phyloP scores from a whole-genome alignment of 2,888 invertebrate genomes.

The Ophion slaviceki region DNA sequence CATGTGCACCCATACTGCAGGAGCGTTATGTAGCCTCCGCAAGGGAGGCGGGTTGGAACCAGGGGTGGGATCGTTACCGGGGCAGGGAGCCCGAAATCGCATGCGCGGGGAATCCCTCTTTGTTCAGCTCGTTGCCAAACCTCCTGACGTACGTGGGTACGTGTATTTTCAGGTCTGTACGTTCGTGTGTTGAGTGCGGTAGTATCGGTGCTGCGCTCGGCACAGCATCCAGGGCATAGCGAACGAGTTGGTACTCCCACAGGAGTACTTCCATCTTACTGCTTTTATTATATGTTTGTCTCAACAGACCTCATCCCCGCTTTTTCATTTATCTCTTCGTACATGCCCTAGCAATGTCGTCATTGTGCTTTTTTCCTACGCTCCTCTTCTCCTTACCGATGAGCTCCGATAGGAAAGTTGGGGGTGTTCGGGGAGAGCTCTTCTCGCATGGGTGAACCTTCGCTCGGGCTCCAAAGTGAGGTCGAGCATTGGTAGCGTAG shows the following conservation, averaged over 20 bases:
- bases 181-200: conserved; percentile 39
- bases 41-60: conserved; percentile 65
- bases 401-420: conserved; percentile 29
- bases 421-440: conserved; percentile 34
- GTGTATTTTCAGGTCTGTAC: conserved; percentile 32
- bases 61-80: conserved; percentile 77
- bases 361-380: conserved; percentile 6
- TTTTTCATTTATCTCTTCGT: conserved; percentile 59
- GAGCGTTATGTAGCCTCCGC: conserved; percentile 29
- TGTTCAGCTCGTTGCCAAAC: conserved; percentile 74
- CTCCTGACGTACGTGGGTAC: conserved; percentile 35
- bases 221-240: conserved; percentile 65
- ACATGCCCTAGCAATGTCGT: conserved; percentile 20
- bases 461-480: conserved; percentile 3
- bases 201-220: conserved; percentile 46
- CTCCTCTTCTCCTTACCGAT: conserved; percentile 1
- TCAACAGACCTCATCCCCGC: conserved; percentile 47
- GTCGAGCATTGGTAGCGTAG: conserved; percentile 17
- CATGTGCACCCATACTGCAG: conserved; percentile 33
- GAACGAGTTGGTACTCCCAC: conserved; percentile 72
- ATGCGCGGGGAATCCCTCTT: conserved; percentile 78
- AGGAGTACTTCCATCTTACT: conserved; percentile 78
- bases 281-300: conserved; percentile 78
- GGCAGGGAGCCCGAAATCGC: conserved; percentile 74
- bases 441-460: conserved; percentile 45